A percentile compares a stretch with the other conserved stretches of the same genome.
Conservation (phyloP, 92 coral and sea anemone genomes). For the Parazoanthus atlanticus region DNA sequence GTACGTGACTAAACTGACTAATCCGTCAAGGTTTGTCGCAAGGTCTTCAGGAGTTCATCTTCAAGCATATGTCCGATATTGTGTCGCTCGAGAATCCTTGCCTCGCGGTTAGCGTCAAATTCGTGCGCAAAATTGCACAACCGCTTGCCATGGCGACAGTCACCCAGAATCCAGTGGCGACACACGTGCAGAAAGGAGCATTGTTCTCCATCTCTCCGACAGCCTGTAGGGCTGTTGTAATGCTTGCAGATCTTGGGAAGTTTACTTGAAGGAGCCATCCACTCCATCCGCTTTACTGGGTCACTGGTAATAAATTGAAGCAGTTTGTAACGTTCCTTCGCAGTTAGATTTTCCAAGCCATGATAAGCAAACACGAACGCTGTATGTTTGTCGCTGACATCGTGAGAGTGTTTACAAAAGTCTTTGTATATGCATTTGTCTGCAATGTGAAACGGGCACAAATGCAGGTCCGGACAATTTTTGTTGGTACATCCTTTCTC, state of each 20-base stretch:
- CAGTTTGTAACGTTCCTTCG: conserved; percentile 10
- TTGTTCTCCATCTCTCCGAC: background rate
- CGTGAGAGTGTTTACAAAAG: conserved; percentile 27
- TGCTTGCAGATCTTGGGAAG: conserved; percentile 8
- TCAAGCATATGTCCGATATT: conserved; percentile 27
- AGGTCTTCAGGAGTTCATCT: background rate
- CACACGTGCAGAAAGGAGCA: conserved; percentile 18
- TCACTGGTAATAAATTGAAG: background rate
- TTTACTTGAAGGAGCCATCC: background rate
- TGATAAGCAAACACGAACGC: background rate
- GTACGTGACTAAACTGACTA: background rate
- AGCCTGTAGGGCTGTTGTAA: background rate
- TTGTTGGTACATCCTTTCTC: background rate
- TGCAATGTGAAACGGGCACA: conserved; percentile 16
- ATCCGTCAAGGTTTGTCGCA: background rate
- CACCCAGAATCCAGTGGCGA: background rate
- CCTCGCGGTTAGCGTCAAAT: background rate
- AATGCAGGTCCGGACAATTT: background rate
- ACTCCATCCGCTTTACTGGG: background rate
- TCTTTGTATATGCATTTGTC: background rate
- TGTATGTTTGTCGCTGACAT: conserved; percentile 10
- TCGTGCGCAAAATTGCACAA: conserved; percentile 4
- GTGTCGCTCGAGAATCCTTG: conserved; percentile 16
- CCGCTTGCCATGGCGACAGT: conserved; percentile 2
- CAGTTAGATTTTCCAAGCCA: background rate